A percentile compares a stretch with the other conserved stretches of the same genome.
phyloP scores from a whole-genome alignment of 2,797 vertebrate genomes.

The Muscicapa striata region DNA sequence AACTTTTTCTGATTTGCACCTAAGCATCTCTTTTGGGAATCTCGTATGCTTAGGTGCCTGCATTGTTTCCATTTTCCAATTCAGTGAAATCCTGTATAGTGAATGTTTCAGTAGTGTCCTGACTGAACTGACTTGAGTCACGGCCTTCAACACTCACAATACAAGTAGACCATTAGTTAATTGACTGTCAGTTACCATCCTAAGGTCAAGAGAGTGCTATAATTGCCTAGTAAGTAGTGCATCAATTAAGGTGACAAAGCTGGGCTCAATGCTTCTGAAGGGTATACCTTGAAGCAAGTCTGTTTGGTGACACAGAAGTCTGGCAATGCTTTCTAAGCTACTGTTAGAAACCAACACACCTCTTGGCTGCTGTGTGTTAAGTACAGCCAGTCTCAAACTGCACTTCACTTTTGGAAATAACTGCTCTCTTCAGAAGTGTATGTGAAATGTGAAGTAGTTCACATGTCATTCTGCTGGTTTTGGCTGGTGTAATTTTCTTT shows the following conservation, averaged over 20 bases:
- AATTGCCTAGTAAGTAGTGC: background rate
- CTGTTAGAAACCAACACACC: background rate
- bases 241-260: background rate
- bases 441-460: background rate
- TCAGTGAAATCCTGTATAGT: accelerated
- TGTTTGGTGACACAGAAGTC: background rate
- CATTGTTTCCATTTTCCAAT: background rate
- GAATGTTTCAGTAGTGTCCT: background rate
- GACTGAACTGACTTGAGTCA: background rate
- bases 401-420: background rate
- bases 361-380: background rate
- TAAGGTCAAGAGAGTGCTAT: background rate
- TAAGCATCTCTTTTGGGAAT: background rate
- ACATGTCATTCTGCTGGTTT: background rate
- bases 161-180: background rate
- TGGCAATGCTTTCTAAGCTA: background rate
- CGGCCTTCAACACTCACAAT: background rate
- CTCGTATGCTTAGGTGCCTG: background rate
- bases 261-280: background rate
- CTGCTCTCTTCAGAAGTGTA: background rate
- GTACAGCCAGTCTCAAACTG: background rate
- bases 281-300: background rate
- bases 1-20: background rate
- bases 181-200: background rate
- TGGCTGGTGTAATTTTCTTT: background rate